Evolutionary conservation across 1,140 invertebrate genomes (phyloP).

Genomic region (Harpegnathos saltator): DNA sequence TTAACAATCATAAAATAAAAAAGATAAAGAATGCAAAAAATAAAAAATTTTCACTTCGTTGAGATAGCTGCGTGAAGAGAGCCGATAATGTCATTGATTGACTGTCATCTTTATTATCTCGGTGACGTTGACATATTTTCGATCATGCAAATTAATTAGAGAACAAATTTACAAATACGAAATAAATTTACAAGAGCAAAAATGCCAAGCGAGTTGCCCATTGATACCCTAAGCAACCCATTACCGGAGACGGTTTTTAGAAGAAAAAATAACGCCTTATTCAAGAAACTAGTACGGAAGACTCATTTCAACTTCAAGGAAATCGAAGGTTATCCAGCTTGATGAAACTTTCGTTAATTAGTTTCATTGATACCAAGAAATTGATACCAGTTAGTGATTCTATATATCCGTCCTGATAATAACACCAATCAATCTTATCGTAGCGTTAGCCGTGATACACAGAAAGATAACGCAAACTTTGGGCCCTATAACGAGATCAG

Average conservation of each 20-base stretch:
- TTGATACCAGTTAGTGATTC: background rate
- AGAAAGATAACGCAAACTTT: constrained; percentile 79
- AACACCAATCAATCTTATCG: constrained; percentile 22
- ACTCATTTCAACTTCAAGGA: constrained; percentile 85
- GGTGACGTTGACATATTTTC: background rate
- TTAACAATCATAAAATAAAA: constrained; percentile 8
- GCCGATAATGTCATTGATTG: background rate
- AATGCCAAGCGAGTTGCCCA: constrained; percentile 76
- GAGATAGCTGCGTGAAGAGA: background rate
- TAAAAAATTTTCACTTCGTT: no score
- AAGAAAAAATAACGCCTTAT: constrained; percentile 76
- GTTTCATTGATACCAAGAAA: background rate
- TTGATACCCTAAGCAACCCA: constrained; percentile 75
- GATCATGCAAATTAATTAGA: constrained; percentile 19
- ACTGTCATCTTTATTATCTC: constrained; percentile 13
- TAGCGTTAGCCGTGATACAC: constrained; percentile 80
- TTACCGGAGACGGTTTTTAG: constrained; percentile 78
- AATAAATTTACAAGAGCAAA: constrained; percentile 51
- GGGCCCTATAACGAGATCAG: constrained; percentile 85
- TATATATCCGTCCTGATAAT: background rate
- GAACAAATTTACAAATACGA: constrained; percentile 59
- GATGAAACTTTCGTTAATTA: background rate
- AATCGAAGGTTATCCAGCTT: constrained; percentile 81
- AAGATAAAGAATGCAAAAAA: background rate
- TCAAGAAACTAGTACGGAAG: constrained; percentile 78